Evolutionary conservation across 1,140 invertebrate genomes (phyloP), one percentile per base, ranked within the genome.

Genomic region (Streblospio benedicti): DNA sequence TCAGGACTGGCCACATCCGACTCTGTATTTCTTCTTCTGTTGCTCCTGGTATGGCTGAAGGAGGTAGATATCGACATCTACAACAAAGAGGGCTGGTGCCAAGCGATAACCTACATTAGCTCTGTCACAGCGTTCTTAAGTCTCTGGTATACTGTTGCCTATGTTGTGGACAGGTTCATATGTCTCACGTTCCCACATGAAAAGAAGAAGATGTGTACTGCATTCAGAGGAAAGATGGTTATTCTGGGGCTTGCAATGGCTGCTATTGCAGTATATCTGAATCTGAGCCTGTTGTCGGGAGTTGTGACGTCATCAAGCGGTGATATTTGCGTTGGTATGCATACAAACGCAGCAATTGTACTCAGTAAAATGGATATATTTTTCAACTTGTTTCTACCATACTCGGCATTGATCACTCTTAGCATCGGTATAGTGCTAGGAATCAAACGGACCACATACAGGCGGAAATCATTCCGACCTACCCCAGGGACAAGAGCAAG

Each of bases 121-220:
- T 41, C 35, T 18, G n/a, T 41, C 35, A 12, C 35, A 9, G 35
- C 9, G 35, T 41, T 41, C 35, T 18, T 41, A n/a, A 12, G 9
- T 44, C 52, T 62, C 5, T 62, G 60, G 60, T 41, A 41, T 18
- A n/a, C 35, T 18, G 35, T 41, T 41, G 35, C 35, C 9, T 18
- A 12, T 18, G 9, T 18, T 18, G 35, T 41, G 9, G 35, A 41
- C 35, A 9, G 35, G 9, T 41, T 41, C n/a, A 9, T 41, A 9
- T 41, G n/a, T 18, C 9, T 41, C 35, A 12, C n/a, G 9, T 41
- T 41, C n/a, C 35, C 35, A 9, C 9, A 9, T 18, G n/a, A n/a
- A 41, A 41, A n/a, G n/a, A 41, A 9, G 9, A n/a, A 12, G 9
- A 9, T 41, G n/a, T 12, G 9, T 9, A 41, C 35, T 18, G n/a